Percentiles rank a stretch among this genome's conserved stretches.
These are phyloP conservation scores for Amiota mariae DNA, from an alignment of 2,888 invertebrate genomes.

Conservation along the genomic window DNA sequence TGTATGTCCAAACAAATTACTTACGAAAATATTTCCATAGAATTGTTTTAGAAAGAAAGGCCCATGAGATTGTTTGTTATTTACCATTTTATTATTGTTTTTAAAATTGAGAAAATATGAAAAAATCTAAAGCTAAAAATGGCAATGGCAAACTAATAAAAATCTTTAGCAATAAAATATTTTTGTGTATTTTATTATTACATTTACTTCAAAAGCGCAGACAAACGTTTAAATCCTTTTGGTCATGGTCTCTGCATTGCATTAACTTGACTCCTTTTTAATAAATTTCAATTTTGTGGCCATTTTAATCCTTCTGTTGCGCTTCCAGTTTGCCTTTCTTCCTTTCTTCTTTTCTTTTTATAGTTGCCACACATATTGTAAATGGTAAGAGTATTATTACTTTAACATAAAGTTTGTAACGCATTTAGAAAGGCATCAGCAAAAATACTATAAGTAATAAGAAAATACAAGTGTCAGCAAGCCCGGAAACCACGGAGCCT, in stretches of 20 bases:
- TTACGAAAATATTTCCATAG: slow-evolving; percentile 2
- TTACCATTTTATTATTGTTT: too few relatives aligned
- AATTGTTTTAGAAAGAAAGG: background rate
- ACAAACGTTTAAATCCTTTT: slow-evolving; percentile 1
- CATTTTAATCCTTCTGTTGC: slow-evolving; percentile 13
- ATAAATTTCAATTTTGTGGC: slow-evolving; percentile 21
- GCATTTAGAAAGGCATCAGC: too few relatives aligned
- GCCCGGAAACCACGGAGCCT: too few relatives aligned
- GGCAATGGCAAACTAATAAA: too few relatives aligned
- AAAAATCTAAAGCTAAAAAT: too few relatives aligned
- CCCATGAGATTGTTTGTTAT: background rate
- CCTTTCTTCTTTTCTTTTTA: background rate
- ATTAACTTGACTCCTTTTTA: slow-evolving; percentile 13
- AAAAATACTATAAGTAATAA: too few relatives aligned
- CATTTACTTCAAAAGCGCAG: background rate
- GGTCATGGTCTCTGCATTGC: background rate
- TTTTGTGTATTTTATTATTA: background rate
- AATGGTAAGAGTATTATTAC: too few relatives aligned
- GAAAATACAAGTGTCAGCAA: too few relatives aligned
- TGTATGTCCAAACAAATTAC: background rate
- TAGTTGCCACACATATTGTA: too few relatives aligned
- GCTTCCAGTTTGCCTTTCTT: background rate
- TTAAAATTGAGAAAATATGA: too few relatives aligned
- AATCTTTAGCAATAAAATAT: background rate
- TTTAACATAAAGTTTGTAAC: too few relatives aligned